Base-by-base conservation (phyloP, 2,797 vertebrate genomes). In the Sylvia borin region DNA sequence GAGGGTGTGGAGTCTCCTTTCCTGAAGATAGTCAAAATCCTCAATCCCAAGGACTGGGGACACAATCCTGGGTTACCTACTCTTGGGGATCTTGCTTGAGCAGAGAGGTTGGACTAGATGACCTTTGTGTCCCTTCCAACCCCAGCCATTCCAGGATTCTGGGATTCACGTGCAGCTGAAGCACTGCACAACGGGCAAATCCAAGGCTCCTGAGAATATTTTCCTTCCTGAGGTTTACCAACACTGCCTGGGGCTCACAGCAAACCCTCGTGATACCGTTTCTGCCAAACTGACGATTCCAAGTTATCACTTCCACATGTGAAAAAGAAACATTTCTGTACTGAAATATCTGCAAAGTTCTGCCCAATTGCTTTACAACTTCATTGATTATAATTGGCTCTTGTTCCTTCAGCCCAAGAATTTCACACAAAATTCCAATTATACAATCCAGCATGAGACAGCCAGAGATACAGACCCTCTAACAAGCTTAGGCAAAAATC, bases 401-500 rank as follows among this genome's bases (percentile, higher is more conserved):
- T 61, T 11, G 36, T 47, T 91, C 64, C 26, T 43, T 64, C 71
- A 77, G 73, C 48, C 83, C 65, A 83, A 68, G 65, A 47, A 61
- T 83, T 92, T 92, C 85, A 70, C 70, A 27, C 83, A 74, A 32
- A 88, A 68, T 68, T 50, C 89, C 77, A 76, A 93, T 96, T 92
- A 95, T 9, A 57, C 65, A 45, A 88, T 90, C 72, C 34, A 94
- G 89, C 84, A 76, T 1, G 31, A 88, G 67, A 88, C 84, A 88
- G 38, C 11, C 65, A 83, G 55, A 84, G 87, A 82, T 40, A 54
- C 32, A 47, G 80, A 77, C 85, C 66, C 88, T 75, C 70, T 85
- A 93, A 96, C 66, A 57, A 95, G 90, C 90, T 92, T n/a, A 81
- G 79, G 68, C 70, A 80, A 82, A 92, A 96, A 77, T 87, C 81